Evolutionary conservation across 2,888 invertebrate species (phyloP).

Genomic region (Drosophila rellima): DNA sequence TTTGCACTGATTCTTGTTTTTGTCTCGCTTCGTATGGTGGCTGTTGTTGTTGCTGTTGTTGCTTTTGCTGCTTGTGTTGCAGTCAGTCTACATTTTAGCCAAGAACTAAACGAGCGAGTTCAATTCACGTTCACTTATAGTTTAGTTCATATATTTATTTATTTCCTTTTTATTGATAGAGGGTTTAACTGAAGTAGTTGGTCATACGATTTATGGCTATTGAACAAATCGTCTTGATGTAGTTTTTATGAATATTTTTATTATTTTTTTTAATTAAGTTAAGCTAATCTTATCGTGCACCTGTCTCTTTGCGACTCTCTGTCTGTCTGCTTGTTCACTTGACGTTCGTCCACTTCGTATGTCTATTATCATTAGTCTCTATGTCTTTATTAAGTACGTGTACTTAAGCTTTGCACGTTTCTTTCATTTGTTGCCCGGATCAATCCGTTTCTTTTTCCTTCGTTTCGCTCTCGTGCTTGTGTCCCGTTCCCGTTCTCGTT

Average conservation of each 20-base stretch:
- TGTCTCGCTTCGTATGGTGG: not conserved
- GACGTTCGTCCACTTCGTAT: constrained; percentile 32
- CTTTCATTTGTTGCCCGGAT: constrained; percentile 25
- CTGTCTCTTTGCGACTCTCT: constrained; percentile 14
- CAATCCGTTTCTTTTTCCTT: constrained; percentile 16
- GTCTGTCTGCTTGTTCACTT: constrained; percentile 22
- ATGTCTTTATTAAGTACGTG: constrained; percentile 24
- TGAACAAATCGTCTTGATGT: constrained; percentile 11
- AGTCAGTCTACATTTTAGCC: constrained; percentile 44
- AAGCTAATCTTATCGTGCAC: constrained; percentile 56
- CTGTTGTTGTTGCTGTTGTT: constrained; percentile 2
- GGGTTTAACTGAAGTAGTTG: constrained; percentile 28
- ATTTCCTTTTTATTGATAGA: not conserved
- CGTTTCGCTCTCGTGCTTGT: constrained; percentile 2
- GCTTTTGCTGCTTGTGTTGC: constrained; percentile 3
- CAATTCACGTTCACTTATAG: constrained; percentile 20
- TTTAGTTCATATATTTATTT: constrained; percentile 1
- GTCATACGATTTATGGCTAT: constrained; percentile 23
- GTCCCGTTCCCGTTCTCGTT: constrained; percentile 1
- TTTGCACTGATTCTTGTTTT: constrained; percentile 26
- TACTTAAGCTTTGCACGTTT: constrained; percentile 48
- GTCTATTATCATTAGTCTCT: constrained; percentile 18
- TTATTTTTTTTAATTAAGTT: constrained; percentile 44
- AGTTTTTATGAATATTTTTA: constrained; percentile 4
- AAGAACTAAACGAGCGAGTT: constrained; percentile 16